A percentile compares a stretch with the other conserved stretches of the same genome.
These are phyloP conservation scores for Drosophila koepferae DNA, from an alignment of 2,888 invertebrate species.

Conservation along the genomic window DNA sequence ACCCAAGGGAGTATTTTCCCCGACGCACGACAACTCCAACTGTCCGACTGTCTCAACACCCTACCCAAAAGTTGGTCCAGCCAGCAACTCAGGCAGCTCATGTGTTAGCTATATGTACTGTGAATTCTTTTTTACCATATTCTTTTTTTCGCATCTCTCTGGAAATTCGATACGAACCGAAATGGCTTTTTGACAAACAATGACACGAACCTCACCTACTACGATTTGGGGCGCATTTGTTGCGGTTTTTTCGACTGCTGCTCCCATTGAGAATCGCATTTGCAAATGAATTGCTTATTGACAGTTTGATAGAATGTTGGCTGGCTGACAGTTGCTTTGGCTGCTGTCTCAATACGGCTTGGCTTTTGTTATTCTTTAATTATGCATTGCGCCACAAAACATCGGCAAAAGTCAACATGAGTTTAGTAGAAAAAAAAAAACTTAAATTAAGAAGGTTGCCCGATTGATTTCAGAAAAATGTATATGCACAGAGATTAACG, in stretches of 20 bases:
- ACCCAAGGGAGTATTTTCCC: constrained; percentile 59
- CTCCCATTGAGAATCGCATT: constrained; percentile 65
- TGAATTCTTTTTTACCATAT: constrained; percentile 5
- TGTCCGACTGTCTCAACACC: constrained; percentile 46
- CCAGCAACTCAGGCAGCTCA: constrained; percentile 24
- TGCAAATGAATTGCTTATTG: constrained; percentile 82
- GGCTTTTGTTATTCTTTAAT: constrained; percentile 77
- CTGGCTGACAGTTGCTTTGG: constrained; percentile 54
- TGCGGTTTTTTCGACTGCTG: constrained; percentile 36
- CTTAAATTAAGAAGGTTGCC: neutral
- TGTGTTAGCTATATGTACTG: constrained; percentile 8
- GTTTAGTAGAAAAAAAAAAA: constrained; percentile 1
- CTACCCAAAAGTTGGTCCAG: constrained; percentile 44
- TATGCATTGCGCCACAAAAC: constrained; percentile 47
- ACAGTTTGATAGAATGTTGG: constrained; percentile 78
- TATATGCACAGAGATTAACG: too few relatives aligned
- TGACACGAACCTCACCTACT: constrained; percentile 71
- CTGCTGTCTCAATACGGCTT: constrained; percentile 25
- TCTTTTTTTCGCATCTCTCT: constrained; percentile 38
- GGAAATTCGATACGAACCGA: constrained; percentile 72
- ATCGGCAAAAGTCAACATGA: constrained; percentile 25
- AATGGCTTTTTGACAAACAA: constrained; percentile 81
- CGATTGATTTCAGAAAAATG: constrained; percentile 5
- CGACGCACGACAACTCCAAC: constrained; percentile 49
- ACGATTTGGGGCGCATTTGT: constrained; percentile 45